Conservation (phyloP, 1,140 invertebrate genomes). For the Drosophila orena region DNA sequence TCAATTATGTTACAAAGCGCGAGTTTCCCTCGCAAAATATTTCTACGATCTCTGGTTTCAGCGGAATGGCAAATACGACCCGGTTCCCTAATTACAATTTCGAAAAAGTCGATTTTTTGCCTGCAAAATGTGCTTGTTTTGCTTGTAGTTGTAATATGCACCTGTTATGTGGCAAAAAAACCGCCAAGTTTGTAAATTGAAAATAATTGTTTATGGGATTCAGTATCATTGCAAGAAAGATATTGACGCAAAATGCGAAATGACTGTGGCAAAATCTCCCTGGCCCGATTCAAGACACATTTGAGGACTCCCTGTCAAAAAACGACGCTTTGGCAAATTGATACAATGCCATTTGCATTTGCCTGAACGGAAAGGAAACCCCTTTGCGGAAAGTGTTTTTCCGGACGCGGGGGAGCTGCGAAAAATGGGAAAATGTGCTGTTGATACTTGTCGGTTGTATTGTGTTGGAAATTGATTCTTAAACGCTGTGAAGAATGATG, state of each 20-base stretch:
- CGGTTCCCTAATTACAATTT: background rate
- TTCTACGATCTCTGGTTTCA: constrained; percentile 23
- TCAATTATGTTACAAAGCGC: constrained; percentile 3
- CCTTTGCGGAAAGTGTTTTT: constrained; percentile 15
- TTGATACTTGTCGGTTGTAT: constrained; percentile 58
- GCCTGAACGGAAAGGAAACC: constrained; percentile 12
- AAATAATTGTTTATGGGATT: too few species aligned
- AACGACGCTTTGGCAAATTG: constrained; percentile 39
- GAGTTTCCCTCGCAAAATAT: constrained; percentile 3
- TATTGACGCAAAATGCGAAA: background rate
- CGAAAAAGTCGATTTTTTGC: background rate
- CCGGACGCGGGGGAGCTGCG: background rate
- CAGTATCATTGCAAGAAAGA: background rate
- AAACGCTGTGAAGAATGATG: constrained; percentile 78
- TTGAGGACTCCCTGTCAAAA: constrained; percentile 1
- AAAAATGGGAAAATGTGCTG: constrained; percentile 11
- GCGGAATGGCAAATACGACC: background rate
- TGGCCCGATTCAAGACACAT: background rate
- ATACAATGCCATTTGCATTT: constrained; percentile 61
- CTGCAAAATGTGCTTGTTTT: background rate
- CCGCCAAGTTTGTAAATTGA: too few species aligned
- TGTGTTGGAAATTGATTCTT: constrained; percentile 78
- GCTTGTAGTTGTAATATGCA: background rate
- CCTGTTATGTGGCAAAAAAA: too few species aligned
- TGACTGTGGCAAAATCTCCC: background rate